These are phyloP conservation scores for Hippocampus kuda DNA, from an alignment of 2,797 vertebrate genomes.

Conservation along the genomic window DNA sequence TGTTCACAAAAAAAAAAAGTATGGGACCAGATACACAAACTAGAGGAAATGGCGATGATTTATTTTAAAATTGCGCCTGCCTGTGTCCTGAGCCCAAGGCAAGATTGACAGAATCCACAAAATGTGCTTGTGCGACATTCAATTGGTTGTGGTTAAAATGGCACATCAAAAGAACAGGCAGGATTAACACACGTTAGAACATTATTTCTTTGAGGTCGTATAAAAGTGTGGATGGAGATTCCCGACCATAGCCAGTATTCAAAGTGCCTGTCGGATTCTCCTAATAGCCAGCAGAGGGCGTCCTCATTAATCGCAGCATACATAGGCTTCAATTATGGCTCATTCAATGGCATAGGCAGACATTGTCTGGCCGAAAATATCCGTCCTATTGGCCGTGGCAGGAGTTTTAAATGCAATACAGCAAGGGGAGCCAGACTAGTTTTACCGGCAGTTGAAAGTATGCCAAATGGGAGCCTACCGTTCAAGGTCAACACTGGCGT, in stretches of 20 bases:
- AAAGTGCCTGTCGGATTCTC: constrained; percentile 4
- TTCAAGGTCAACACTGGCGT: background rate
- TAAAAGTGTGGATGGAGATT: background rate
- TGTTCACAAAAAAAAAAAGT: background rate
- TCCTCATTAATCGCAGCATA: background rate
- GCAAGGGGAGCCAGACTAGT: background rate
- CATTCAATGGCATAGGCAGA: background rate
- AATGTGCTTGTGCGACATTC: background rate
- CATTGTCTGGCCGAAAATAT: background rate
- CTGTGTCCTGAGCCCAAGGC: background rate
- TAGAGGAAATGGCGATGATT: background rate
- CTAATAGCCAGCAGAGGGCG: constrained; percentile 3
- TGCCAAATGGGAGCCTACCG: background rate
- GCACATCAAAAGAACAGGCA: background rate
- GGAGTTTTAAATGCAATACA: background rate
- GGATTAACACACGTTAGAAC: background rate
- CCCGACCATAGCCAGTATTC: background rate
- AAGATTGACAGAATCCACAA: background rate
- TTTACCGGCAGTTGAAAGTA: background rate
- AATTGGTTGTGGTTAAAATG: background rate
- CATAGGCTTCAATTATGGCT: background rate
- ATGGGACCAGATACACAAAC: background rate
- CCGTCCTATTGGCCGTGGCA: background rate
- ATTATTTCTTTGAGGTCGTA: background rate
- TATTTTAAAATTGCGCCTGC: background rate